Evolutionary conservation across 1,140 invertebrate species (phyloP).

Genomic region (Notospermus geniculatus): DNA sequence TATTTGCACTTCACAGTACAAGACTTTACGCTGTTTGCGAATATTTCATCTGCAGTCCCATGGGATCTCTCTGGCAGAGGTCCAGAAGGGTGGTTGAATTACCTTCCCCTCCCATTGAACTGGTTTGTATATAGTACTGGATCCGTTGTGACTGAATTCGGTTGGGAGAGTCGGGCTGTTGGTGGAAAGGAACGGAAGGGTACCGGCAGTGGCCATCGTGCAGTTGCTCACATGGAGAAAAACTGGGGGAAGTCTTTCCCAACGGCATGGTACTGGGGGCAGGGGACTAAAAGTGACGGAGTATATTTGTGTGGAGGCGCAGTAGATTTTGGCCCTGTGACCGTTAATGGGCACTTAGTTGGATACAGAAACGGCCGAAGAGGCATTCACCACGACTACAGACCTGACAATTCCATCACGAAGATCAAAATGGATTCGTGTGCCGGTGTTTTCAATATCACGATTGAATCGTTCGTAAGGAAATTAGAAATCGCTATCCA

Average conservation of each 20-base stretch:
- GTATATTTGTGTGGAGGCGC: constrained; percentile 30
- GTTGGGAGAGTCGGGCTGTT: constrained; percentile 13
- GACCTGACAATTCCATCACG: constrained; percentile 28
- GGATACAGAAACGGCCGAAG: constrained; percentile 33
- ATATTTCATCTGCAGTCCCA: constrained; percentile 20
- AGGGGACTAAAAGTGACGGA: constrained; percentile 25
- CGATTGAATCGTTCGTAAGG: constrained; percentile 17
- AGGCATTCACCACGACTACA: constrained; percentile 27
- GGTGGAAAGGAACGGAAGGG: constrained; percentile 10
- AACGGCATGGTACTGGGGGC: constrained; percentile 35
- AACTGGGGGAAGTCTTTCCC: constrained; percentile 43
- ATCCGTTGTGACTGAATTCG: constrained; percentile 26
- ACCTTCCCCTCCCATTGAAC: constrained; percentile 35
- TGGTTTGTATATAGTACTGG: constrained; percentile 43
- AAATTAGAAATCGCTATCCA: constrained; percentile 19
- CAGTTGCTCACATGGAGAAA: constrained; percentile 37
- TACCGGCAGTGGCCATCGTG: no score
- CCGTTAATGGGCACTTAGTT: constrained; percentile 29
- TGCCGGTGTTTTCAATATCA: constrained; percentile 26
- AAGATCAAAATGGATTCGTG: constrained; percentile 28
- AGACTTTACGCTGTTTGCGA: constrained; percentile 17
- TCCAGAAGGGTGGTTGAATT: constrained; percentile 32
- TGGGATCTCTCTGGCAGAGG: constrained; percentile 35
- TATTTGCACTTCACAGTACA: constrained; percentile 27
- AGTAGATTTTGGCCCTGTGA: constrained; percentile 21